Evolutionary conservation across 2,797 vertebrate species (phyloP).

Genomic region (Sitta carolinensis): DNA sequence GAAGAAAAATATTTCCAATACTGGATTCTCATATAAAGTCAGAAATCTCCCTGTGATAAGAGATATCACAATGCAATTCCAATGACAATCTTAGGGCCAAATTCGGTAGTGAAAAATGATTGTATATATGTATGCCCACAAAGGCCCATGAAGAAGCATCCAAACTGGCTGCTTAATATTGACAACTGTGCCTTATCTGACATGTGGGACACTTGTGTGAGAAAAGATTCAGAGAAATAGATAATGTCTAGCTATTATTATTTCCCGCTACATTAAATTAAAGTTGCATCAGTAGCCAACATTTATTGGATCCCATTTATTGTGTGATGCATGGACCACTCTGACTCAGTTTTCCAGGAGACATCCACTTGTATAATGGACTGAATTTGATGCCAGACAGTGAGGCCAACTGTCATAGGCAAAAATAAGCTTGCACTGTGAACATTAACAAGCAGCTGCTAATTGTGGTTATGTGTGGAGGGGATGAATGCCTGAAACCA

Average conservation of each 20-base stretch:
- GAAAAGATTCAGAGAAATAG: neutral
- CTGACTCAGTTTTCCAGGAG: neutral
- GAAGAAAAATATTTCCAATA: neutral
- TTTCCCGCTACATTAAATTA: neutral
- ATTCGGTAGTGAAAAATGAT: neutral
- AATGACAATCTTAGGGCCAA: neutral
- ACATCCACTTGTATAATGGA: neutral
- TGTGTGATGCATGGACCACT: neutral
- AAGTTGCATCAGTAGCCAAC: neutral
- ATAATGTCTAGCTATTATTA: neutral
- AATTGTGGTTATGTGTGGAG: neutral
- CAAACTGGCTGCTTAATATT: neutral
- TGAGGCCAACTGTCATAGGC: neutral
- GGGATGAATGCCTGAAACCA: neutral
- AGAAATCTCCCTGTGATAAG: neutral
- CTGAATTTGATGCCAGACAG: neutral
- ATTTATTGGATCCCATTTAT: neutral
- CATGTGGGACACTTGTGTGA: neutral
- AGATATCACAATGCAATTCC: neutral
- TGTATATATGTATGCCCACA: accelerated
- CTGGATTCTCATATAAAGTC: neutral
- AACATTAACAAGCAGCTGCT: neutral
- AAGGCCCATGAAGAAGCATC: neutral
- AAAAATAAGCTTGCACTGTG: neutral
- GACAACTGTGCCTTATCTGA: neutral